Percentiles rank a stretch among this genome's conserved stretches.
Evolutionary conservation across 1,140 invertebrate species (phyloP).

Genomic region (Ditylenchus dipsaci): DNA sequence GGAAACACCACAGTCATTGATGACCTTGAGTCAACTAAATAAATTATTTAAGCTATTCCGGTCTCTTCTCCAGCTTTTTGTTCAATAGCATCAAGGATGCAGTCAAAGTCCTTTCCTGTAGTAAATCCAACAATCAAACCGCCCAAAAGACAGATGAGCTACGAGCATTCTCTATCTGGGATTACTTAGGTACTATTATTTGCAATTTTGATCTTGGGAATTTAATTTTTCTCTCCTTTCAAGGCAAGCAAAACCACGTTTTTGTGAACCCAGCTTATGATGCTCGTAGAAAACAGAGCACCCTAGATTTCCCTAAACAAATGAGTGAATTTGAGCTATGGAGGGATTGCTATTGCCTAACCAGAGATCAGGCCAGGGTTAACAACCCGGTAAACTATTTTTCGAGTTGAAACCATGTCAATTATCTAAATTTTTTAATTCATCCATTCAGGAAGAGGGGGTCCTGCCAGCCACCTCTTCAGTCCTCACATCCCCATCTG

Average conservation of each 20-base stretch:
- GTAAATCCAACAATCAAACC: neutral
- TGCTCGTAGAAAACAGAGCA: slow-evolving; percentile 7
- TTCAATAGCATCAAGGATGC: slow-evolving; percentile 69
- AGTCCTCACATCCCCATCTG: neutral
- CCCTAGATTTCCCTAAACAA: slow-evolving; percentile 19
- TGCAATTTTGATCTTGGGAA: too few species aligned
- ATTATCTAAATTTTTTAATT: neutral
- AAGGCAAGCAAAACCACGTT: slow-evolving; percentile 28
- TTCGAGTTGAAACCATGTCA: neutral
- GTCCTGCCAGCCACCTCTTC: neutral
- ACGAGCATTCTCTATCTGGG: slow-evolving; percentile 29
- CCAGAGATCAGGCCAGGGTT: slow-evolving; percentile 20
- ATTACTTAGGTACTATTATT: slow-evolving; percentile 43
- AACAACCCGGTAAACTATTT: slow-evolving; percentile 37
- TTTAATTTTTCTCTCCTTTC: too few species aligned
- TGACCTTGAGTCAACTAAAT: neutral
- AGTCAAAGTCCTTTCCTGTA: slow-evolving; percentile 1
- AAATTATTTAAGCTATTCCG: slow-evolving; percentile 69
- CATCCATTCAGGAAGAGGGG: neutral
- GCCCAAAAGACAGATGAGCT: neutral
- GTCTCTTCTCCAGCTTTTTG: slow-evolving; percentile 91
- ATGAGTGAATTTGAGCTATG: slow-evolving; percentile 36
- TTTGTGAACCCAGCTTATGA: slow-evolving; percentile 28
- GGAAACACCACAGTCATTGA: neutral
- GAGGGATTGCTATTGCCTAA: slow-evolving; percentile 42